These are phyloP conservation scores for Aplochiton taeniatus DNA, from an alignment of 2,797 vertebrate species.

Conservation along the genomic window DNA sequence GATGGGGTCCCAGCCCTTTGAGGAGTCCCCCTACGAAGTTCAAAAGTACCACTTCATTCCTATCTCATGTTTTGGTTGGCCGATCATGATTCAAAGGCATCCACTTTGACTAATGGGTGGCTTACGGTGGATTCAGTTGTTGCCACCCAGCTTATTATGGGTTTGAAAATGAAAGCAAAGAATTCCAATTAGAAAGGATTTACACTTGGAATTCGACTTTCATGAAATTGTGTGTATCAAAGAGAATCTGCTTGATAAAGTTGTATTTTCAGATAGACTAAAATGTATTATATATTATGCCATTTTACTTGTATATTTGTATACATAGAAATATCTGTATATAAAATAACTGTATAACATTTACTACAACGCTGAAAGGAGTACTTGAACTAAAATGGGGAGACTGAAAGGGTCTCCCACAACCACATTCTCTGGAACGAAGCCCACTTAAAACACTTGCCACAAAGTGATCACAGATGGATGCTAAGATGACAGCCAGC, in stretches of 20 bases:
- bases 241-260: too few relatives aligned
- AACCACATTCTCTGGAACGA: slow-evolving; percentile 43
- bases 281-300: not conserved
- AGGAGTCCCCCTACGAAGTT: slow-evolving; percentile 54
- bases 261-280: too few relatives aligned
- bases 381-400: slow-evolving; percentile 44
- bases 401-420: slow-evolving; percentile 34
- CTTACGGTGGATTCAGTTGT: slow-evolving; percentile 4
- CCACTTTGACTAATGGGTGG: slow-evolving; percentile 19
- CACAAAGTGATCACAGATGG: slow-evolving; percentile 71
- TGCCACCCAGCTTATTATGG: slow-evolving; percentile 11
- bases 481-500: slow-evolving; percentile 34
- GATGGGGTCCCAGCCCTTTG: slow-evolving; percentile 60
- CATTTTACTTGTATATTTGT: not conserved
- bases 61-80: slow-evolving; percentile 51
- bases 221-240: too few relatives aligned
- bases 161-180: not conserved
- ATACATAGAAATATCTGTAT: not conserved
- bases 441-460: slow-evolving; percentile 49
- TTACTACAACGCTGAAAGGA: slow-evolving; percentile 27
- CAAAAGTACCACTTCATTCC: slow-evolving; percentile 55
- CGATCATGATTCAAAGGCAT: slow-evolving; percentile 37
- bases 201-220: too few relatives aligned
- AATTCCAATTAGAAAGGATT: not conserved
- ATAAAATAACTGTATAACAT: slow-evolving; percentile 2